Evolutionary conservation across 1,140 invertebrate species (phyloP).

Genomic region (Brachionus paranguensis): DNA sequence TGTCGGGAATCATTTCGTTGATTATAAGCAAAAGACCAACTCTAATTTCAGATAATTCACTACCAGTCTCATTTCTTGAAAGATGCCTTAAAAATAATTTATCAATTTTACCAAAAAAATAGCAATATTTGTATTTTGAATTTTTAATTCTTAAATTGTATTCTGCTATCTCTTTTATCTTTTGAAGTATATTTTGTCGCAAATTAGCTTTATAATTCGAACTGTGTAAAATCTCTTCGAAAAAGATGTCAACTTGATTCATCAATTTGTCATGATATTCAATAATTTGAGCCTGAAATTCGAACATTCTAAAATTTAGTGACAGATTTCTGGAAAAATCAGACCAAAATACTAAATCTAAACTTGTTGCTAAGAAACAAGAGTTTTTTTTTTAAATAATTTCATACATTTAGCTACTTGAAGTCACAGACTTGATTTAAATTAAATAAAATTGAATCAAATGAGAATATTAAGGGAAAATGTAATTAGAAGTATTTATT

Average conservation of each 20-base stretch:
- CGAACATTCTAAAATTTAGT: neutral
- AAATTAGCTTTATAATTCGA: neutral
- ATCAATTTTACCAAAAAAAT: neutral
- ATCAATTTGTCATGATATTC: neutral
- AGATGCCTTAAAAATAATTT: neutral
- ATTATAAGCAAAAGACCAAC: neutral
- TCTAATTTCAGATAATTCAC: neutral
- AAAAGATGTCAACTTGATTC: neutral
- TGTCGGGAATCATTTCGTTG: neutral
- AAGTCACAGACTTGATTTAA: too few species aligned
- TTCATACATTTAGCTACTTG: too few species aligned
- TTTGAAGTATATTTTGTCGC: neutral
- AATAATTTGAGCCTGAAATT: neutral
- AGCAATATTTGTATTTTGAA: neutral
- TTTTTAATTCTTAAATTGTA: neutral
- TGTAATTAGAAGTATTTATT: too few species aligned
- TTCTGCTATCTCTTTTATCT: neutral
- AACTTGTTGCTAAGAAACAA: neutral
- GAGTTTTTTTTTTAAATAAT: neutral
- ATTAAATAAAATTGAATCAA: too few species aligned
- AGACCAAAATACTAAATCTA: neutral
- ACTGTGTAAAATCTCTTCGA: neutral
- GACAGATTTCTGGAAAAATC: too few species aligned
- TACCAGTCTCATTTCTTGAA: neutral
- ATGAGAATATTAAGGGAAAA: too few species aligned